Evolutionary conservation across 2,888 invertebrate genomes (phyloP).

Genomic region (Branchellion lobata): DNA sequence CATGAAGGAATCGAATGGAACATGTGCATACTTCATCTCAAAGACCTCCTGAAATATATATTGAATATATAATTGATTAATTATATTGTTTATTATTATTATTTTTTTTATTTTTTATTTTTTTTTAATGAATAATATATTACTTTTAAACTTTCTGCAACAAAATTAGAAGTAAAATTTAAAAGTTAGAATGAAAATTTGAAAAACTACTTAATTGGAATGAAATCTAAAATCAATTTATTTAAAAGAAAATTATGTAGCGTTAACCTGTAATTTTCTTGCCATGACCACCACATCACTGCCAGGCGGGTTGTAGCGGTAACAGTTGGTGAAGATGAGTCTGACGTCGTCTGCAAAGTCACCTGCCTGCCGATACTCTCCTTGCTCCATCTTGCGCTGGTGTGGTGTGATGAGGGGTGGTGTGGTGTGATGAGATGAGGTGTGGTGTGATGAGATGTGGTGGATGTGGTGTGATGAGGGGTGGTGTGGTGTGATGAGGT

Average conservation of each 20-base stretch:
- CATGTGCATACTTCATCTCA: conserved; percentile 92
- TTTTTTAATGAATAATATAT: no score
- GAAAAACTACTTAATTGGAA: not conserved
- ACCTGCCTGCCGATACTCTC: conserved; percentile 86
- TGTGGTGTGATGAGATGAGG: not conserved
- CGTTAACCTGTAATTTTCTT: conserved; percentile 76
- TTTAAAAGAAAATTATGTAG: not conserved
- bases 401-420: conserved; percentile 49
- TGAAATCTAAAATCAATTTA: not conserved
- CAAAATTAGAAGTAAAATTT: no score
- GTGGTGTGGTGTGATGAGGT: no score
- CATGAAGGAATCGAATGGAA: conserved; percentile 82
- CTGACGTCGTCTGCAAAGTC: conserved; percentile 94
- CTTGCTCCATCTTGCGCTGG: conserved; percentile 86
- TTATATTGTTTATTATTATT: no score
- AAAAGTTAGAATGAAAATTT: not conserved
- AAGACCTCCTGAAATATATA: conserved; percentile 84
- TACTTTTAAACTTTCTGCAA: no score
- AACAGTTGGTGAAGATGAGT: conserved; percentile 96
- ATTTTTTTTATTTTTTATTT: no score
- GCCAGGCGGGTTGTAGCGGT: conserved; percentile 97
- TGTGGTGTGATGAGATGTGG: not conserved
- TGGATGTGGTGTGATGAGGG: not conserved
- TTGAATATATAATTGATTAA: no score
- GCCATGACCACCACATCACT: conserved; percentile 99